Percentiles rank a stretch among this genome's conserved stretches.
Conservation (phyloP, 2,888 invertebrate genomes). For the Parthenolecanium corni region DNA sequence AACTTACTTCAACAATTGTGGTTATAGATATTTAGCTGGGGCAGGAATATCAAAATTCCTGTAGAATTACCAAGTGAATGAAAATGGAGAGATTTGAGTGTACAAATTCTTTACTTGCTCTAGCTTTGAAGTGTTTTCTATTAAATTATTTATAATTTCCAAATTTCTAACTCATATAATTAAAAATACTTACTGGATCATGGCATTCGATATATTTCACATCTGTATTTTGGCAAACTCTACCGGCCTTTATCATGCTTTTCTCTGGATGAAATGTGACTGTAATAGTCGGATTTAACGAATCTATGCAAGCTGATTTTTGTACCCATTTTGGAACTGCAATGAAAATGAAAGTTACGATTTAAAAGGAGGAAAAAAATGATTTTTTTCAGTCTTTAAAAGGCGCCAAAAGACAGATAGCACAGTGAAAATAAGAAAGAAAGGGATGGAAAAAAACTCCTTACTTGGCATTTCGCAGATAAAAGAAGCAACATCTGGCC, state of each 20-base stretch:
- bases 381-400: background rate
- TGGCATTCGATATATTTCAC: constrained; percentile 16
- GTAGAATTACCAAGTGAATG: no score
- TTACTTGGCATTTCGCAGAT: constrained; percentile 68
- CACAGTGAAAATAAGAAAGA: background rate
- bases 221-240: constrained; percentile 13
- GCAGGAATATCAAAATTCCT: no score
- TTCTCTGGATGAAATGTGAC: constrained; percentile 64
- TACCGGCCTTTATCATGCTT: constrained; percentile 46
- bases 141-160: no score
- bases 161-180: no score
- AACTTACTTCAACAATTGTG: no score
- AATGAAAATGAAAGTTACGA: constrained; percentile 28
- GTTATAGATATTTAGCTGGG: no score
- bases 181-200: constrained; percentile 16
- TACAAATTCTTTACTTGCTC: no score
- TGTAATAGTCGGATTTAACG: constrained; percentile 59
- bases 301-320: constrained; percentile 54
- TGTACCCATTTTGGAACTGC: constrained; percentile 66
- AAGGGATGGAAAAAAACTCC: constrained; percentile 35
- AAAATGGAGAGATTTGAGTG: no score
- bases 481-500: constrained; percentile 64
- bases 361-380: background rate
- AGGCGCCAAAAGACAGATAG: background rate
- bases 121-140: no score